These are phyloP conservation scores for Siphamia tubifer DNA, from an alignment of 2,113 vertebrate species.

Conservation along the genomic window DNA sequence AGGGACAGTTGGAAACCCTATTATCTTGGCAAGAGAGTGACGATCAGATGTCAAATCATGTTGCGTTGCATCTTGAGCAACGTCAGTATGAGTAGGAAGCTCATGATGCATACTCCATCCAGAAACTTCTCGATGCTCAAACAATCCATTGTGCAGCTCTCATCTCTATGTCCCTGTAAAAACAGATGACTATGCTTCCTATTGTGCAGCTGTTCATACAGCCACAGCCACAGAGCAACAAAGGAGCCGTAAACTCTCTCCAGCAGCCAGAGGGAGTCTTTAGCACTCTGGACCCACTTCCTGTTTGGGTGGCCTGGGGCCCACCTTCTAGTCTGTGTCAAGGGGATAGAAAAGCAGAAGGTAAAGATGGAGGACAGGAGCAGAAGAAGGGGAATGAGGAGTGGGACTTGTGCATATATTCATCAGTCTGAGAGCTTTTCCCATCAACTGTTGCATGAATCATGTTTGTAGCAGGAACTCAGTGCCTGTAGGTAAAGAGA, in stretches of 20 bases:
- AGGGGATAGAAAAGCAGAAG: background rate
- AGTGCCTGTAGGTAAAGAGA: background rate
- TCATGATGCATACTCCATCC: too few relatives aligned
- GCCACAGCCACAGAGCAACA: conserved; percentile 1
- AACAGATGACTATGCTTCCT: conserved; percentile 30
- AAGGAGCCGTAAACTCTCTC: conserved; percentile 6
- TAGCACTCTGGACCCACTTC: conserved; percentile 24
- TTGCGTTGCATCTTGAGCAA: too few relatives aligned
- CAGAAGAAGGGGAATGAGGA: conserved; percentile 4
- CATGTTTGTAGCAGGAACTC: background rate
- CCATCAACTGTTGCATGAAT: conserved; percentile 26
- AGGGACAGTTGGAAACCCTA: too few relatives aligned
- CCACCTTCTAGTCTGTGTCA: background rate
- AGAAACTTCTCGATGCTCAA: too few relatives aligned
- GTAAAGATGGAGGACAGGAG: conserved; percentile 2
- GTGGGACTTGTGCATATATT: conserved; percentile 34
- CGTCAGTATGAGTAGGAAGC: too few relatives aligned
- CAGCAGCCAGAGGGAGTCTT: conserved; percentile 15
- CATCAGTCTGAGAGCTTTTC: conserved; percentile 12
- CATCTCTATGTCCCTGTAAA: conserved; percentile 24
- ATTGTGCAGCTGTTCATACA: conserved; percentile 18
- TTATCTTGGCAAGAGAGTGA: too few relatives aligned
- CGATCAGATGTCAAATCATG: too few relatives aligned
- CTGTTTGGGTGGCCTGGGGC: conserved; percentile 2
- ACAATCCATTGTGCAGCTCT: too few relatives aligned